These are phyloP conservation scores for Nephrotoma appendiculata DNA, from an alignment of 2,888 invertebrate species.

Conservation along the genomic window DNA sequence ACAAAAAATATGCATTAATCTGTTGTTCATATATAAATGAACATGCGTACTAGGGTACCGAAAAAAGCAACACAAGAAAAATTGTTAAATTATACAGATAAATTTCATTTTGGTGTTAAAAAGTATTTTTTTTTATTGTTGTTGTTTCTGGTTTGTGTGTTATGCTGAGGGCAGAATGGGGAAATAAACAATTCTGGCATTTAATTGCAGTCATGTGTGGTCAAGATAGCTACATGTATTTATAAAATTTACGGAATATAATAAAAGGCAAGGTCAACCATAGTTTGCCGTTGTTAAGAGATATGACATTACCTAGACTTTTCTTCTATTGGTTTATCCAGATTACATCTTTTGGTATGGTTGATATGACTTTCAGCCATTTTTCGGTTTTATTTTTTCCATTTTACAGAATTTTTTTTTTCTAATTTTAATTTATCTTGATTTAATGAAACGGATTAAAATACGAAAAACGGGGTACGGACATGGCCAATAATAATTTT, in stretches of 20 bases:
- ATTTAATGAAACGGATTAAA: background rate
- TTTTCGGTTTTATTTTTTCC: background rate
- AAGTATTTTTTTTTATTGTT: background rate
- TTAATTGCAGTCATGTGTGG: background rate
- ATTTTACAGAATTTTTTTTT: background rate
- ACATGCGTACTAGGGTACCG: background rate
- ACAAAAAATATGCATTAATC: background rate
- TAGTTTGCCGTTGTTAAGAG: background rate
- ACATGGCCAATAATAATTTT: background rate
- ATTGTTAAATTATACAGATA: background rate
- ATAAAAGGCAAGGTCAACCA: background rate
- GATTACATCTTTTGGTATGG: background rate
- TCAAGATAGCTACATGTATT: too few species aligned
- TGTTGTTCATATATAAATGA: background rate
- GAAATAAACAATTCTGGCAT: background rate
- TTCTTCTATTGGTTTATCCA: background rate
- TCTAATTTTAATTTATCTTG: too few species aligned
- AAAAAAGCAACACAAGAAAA: background rate
- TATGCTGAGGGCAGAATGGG: background rate
- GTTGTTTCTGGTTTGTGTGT: background rate
- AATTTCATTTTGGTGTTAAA: background rate
- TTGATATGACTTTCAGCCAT: background rate
- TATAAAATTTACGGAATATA: background rate
- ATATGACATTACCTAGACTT: background rate
- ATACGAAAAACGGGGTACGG: background rate